Percentiles rank a stretch among this genome's conserved stretches.
phyloP scores from a whole-genome alignment of 2,888 invertebrate species.

The Rotaria sp. region DNA sequence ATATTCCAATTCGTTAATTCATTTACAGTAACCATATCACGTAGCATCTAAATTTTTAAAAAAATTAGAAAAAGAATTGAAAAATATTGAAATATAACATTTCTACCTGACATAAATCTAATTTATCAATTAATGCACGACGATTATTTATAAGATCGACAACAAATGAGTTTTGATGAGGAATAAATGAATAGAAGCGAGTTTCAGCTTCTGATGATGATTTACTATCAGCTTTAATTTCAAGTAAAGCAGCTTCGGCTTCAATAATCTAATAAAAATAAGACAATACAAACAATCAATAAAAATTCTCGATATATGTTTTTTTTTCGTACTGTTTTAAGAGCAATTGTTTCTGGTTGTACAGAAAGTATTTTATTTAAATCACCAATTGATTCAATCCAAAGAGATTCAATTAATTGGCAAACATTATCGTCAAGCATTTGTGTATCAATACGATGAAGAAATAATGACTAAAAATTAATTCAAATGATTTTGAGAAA shows the following conservation, averaged over 20 bases:
- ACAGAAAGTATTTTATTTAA: constrained; percentile 43
- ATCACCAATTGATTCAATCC: constrained; percentile 50
- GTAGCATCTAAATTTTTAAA: constrained; percentile 44
- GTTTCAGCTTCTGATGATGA: constrained; percentile 45
- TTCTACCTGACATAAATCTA: constrained; percentile 19
- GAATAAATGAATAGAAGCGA: constrained; percentile 49
- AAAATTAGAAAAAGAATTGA: not conserved
- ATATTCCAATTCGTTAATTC: constrained; percentile 51
- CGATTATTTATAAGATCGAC: not conserved
- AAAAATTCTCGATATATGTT: not conserved
- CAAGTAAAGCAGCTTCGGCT: constrained; percentile 1
- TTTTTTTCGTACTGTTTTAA: not conserved
- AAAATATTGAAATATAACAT: not conserved
- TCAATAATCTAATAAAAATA: not conserved
- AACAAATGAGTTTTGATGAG: not conserved
- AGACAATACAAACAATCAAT: not conserved
- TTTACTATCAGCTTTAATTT: not conserved
- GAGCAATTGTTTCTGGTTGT: not conserved
- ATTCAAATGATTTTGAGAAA: not conserved
- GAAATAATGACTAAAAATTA: not conserved
- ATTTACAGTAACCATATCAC: constrained; percentile 50
- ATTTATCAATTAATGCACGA: not conserved
- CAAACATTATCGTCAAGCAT: constrained; percentile 41
- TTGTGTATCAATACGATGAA: not conserved
- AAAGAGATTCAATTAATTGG: constrained; percentile 48